Percentiles rank a stretch among this genome's conserved stretches.
phyloP scores from a whole-genome alignment of 2,797 vertebrate genomes.

The Diglossa cyanea region DNA sequence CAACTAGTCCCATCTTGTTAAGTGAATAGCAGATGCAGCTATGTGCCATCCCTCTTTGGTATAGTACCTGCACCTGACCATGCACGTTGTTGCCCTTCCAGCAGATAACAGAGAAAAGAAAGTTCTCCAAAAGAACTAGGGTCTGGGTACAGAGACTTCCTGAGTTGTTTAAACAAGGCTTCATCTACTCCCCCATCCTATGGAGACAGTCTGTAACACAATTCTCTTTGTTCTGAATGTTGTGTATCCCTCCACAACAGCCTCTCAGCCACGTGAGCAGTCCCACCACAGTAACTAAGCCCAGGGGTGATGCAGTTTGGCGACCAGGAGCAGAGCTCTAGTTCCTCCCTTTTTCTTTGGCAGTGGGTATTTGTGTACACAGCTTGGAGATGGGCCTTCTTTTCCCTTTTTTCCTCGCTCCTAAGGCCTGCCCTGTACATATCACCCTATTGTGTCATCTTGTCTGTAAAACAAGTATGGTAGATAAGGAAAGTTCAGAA shows the following conservation, averaged over 20 bases:
- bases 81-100: rapidly evolving
- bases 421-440: background rate
- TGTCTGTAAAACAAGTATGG: background rate
- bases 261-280: background rate
- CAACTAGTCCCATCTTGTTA: background rate
- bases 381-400: background rate
- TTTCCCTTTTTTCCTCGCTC: background rate
- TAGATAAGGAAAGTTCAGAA: background rate
- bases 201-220: background rate
- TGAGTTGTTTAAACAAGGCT: background rate
- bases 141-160: background rate
- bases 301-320: background rate
- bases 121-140: background rate
- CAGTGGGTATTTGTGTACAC: too few species aligned
- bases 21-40: background rate
- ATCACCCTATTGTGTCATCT: background rate
- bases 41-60: background rate
- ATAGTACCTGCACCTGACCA: background rate
- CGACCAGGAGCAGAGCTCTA: background rate
- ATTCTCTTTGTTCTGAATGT: background rate
- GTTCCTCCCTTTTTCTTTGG: background rate
- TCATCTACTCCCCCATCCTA: background rate
- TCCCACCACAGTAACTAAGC: background rate
- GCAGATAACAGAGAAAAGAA: background rate
- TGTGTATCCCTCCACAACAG: background rate